A percentile compares a stretch with the other conserved stretches of the same genome.
These are phyloP conservation scores for Oreochromis niloticus DNA, from an alignment of 2,113 vertebrate species.

Conservation along the genomic window DNA sequence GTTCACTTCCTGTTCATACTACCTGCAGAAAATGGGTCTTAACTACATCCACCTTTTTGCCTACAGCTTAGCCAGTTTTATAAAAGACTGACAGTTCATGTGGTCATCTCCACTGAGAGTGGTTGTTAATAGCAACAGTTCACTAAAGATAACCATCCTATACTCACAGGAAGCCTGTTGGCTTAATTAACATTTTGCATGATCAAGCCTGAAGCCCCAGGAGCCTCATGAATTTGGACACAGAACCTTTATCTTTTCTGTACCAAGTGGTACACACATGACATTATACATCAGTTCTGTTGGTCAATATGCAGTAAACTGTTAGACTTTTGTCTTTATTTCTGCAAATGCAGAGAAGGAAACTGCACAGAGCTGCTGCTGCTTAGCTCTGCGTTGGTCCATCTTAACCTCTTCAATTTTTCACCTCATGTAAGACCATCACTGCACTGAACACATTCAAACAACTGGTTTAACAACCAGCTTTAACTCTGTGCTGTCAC, in stretches of 20 bases:
- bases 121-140: neutral
- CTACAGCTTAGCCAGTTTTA: neutral
- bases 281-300: neutral
- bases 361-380: neutral
- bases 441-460: slow-evolving; percentile 1
- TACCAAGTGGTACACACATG: neutral
- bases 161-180: neutral
- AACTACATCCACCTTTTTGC: neutral
- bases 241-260: neutral
- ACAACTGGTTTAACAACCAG: slow-evolving; percentile 26
- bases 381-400: neutral
- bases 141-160: neutral
- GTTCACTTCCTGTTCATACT: neutral
- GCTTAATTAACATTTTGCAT: neutral
- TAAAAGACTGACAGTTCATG: neutral
- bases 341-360: neutral
- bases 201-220: neutral
- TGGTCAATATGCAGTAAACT: neutral
- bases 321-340: neutral
- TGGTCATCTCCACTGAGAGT: neutral
- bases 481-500: neutral
- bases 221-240: neutral
- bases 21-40: neutral
- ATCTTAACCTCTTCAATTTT: neutral
- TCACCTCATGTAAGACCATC: neutral